A percentile compares a stretch with the other conserved stretches of the same genome.
Evolutionary conservation across 2,888 invertebrate genomes (phyloP).

Genomic region (Apamea sordens): DNA sequence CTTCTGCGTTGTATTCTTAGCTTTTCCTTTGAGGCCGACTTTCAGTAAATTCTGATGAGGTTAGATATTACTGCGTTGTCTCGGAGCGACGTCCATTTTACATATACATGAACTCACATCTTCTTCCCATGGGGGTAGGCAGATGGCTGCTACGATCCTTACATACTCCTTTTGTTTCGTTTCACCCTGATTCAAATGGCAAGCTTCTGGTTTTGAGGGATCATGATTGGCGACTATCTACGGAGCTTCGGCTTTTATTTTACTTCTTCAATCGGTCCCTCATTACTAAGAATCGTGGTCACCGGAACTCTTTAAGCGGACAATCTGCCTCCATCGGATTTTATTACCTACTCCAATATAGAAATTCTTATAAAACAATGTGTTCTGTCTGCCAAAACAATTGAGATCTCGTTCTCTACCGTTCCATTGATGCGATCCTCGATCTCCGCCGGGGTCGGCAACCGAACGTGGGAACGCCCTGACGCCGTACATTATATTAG

Average conservation of each 20-base stretch:
- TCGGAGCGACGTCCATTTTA: not conserved
- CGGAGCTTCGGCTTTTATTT: no score
- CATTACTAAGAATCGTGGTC: no score
- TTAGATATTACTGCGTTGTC: not conserved
- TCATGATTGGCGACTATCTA: no score
- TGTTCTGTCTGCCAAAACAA: constrained; percentile 45
- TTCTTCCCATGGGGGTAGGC: no score
- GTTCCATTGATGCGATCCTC: constrained; percentile 45
- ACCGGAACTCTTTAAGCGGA: no score
- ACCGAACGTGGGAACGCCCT: constrained; percentile 60
- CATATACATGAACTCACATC: no score
- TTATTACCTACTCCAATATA: not conserved
- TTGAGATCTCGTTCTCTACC: constrained; percentile 43
- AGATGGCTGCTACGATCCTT: no score
- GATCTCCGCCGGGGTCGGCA: constrained; percentile 55
- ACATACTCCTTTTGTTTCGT: no score
- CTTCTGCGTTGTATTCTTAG: constrained; percentile 22
- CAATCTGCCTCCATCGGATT: no score
- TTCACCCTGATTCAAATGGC: no score
- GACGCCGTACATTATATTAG: constrained; percentile 30
- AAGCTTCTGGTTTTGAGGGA: no score
- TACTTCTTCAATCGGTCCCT: no score
- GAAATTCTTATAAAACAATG: not conserved
- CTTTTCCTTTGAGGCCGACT: not conserved
- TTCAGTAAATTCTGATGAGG: not conserved